Evolutionary conservation across 1,140 invertebrate genomes (phyloP).

Genomic region (Drosophila arizonae): DNA sequence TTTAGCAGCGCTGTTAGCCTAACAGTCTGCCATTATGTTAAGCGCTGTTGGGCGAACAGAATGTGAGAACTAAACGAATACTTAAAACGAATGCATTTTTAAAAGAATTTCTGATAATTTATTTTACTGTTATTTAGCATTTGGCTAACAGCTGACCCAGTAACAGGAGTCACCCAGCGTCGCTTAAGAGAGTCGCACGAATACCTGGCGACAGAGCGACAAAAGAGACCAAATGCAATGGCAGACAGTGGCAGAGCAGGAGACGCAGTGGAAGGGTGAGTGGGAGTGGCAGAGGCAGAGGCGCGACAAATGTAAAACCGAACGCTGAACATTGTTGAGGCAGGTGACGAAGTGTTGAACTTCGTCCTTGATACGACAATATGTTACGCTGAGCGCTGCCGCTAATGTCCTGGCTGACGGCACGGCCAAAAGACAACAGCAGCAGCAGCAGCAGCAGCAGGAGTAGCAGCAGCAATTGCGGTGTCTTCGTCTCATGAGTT

Average conservation of each 20-base stretch:
- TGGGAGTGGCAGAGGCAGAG: not conserved
- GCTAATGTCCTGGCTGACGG: constrained; percentile 18
- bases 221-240: constrained; percentile 45
- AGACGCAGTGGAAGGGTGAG: not conserved
- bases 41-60: not conserved
- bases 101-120: not conserved
- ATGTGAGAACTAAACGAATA: not conserved
- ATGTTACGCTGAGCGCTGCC: constrained; percentile 59
- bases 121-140: not conserved
- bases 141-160: constrained; percentile 48
- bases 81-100: not conserved
- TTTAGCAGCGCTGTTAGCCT: constrained; percentile 9
- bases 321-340: constrained; percentile 34
- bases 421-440: constrained; percentile 6
- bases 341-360: constrained; percentile 67
- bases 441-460: constrained; percentile 6
- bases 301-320: constrained; percentile 18
- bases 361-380: constrained; percentile 81
- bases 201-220: constrained; percentile 60
- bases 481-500: constrained; percentile 51
- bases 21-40: not conserved
- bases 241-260: not conserved
- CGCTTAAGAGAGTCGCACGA: constrained; percentile 29
- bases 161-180: constrained; percentile 23
- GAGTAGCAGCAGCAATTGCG: constrained; percentile 6